Evolutionary conservation across 2,797 vertebrate species (phyloP).

Genomic region (Apodemus agrarius): DNA sequence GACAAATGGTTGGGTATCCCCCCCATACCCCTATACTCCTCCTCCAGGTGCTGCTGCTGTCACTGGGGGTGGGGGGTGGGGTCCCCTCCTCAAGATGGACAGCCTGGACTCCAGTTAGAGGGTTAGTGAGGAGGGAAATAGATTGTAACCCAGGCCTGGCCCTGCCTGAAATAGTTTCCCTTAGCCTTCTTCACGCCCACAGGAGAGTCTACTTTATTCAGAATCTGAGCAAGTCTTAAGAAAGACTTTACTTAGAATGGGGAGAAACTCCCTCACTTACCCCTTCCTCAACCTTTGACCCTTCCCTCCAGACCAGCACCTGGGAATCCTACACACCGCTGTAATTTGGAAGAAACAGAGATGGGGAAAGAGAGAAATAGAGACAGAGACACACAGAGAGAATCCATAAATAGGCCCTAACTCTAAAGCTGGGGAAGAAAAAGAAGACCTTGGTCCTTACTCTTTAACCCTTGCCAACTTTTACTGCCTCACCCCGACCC

Average conservation of each 20-base stretch:
- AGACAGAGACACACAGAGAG: not conserved
- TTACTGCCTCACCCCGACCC: not conserved
- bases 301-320: conserved; percentile 37
- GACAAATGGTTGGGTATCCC: conserved; percentile 68
- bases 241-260: conserved; percentile 30
- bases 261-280: not conserved
- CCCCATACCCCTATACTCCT: conserved; percentile 45
- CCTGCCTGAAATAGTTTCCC: conserved; percentile 9
- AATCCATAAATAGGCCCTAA: conserved; percentile 53
- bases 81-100: conserved; percentile 5
- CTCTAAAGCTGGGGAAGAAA: conserved; percentile 33
- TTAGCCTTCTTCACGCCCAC: conserved; percentile 33
- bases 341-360: conserved; percentile 58
- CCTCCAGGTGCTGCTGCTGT: conserved; percentile 45
- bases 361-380: not conserved
- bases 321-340: conserved; percentile 31
- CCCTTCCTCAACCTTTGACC: conserved; percentile 50
- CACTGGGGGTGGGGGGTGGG: not conserved
- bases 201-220: conserved; percentile 15
- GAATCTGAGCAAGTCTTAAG: conserved; percentile 10
- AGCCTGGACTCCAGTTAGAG: not conserved
- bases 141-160: conserved; percentile 43
- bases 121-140: not conserved
- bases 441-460: not conserved
- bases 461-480: conserved; percentile 54